phyloP scores from a whole-genome alignment of 2,797 vertebrate genomes.

The Remorina albescens region DNA sequence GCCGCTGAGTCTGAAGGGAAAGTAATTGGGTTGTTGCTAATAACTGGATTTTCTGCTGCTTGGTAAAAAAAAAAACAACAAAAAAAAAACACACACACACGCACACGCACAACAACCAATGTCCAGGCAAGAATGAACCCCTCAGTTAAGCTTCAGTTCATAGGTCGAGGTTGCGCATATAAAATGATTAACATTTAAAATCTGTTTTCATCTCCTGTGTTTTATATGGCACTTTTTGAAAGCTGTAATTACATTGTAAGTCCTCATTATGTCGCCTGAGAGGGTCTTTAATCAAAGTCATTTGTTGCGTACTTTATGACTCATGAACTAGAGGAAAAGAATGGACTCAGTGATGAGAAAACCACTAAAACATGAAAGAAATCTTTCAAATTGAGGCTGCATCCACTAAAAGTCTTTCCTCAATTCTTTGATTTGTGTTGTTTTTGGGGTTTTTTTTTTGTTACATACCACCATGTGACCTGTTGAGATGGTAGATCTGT shows the following conservation, averaged over 20 bases:
- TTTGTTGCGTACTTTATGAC: constrained; percentile 52
- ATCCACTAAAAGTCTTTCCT: constrained; percentile 4
- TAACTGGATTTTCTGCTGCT: constrained; percentile 90
- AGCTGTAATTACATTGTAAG: constrained; percentile 76
- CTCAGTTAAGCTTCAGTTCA: constrained; percentile 73
- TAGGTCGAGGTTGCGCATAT: constrained; percentile 73
- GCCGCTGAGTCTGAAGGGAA: constrained; percentile 82
- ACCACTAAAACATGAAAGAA: constrained; percentile 37
- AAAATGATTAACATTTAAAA: constrained; percentile 85
- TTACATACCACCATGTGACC: constrained; percentile 7
- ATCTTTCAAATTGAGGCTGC: neutral
- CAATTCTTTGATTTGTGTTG: constrained; percentile 27
- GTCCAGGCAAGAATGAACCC: constrained; percentile 74
- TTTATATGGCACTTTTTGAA: constrained; percentile 71
- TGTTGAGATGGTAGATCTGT: neutral
- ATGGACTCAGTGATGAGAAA: constrained; percentile 43
- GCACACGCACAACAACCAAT: constrained; percentile 70
- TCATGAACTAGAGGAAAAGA: constrained; percentile 25
- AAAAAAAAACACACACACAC: constrained; percentile 4
- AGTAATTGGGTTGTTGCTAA: constrained; percentile 89
- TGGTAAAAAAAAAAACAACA: constrained; percentile 71
- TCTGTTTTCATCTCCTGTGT: constrained; percentile 73
- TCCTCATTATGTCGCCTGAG: constrained; percentile 79
- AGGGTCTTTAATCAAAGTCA: constrained; percentile 67
- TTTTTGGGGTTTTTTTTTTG: no score